These are phyloP conservation scores for Rotaria macrura DNA, from an alignment of 2,888 invertebrate species.

Conservation along the genomic window DNA sequence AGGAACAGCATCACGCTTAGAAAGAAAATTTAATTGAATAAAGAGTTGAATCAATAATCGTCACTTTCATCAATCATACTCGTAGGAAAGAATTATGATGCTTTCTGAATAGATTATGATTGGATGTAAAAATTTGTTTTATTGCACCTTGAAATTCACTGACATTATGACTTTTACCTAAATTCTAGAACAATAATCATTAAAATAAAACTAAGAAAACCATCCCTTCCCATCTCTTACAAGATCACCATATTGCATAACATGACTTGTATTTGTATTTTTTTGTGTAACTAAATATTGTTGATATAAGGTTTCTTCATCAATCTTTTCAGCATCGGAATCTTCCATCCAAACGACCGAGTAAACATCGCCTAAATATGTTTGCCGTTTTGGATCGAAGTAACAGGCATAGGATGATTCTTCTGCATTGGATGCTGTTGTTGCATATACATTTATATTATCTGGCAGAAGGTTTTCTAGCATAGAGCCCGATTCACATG, in stretches of 20 bases:
- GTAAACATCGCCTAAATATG: conserved; percentile 58
- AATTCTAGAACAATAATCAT: neutral
- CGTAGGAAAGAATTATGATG: neutral
- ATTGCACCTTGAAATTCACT: conserved; percentile 27
- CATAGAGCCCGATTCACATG: conserved; percentile 59
- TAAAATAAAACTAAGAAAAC: neutral
- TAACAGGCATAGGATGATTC: conserved; percentile 58
- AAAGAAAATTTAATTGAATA: no score
- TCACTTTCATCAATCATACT: neutral
- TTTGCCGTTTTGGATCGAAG: conserved; percentile 52
- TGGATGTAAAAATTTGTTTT: neutral
- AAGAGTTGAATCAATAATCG: no score
- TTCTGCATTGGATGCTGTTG: conserved; percentile 56
- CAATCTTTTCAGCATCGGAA: conserved; percentile 46
- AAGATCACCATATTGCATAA: conserved; percentile 55
- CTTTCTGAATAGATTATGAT: neutral
- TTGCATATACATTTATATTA: conserved; percentile 55
- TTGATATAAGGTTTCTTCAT: conserved; percentile 25
- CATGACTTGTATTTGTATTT: conserved; percentile 56
- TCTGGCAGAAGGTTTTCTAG: conserved; percentile 54
- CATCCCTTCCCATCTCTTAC: conserved; percentile 37
- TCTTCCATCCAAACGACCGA: conserved; percentile 59
- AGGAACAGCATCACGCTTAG: conserved; percentile 34
- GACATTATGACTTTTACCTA: conserved; percentile 26
- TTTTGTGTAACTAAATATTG: conserved; percentile 50